Evolutionary conservation across 2,113 vertebrate genomes (phyloP), one percentile per base, ranked within the genome.

Genomic region (Triplophysa tibetana): DNA sequence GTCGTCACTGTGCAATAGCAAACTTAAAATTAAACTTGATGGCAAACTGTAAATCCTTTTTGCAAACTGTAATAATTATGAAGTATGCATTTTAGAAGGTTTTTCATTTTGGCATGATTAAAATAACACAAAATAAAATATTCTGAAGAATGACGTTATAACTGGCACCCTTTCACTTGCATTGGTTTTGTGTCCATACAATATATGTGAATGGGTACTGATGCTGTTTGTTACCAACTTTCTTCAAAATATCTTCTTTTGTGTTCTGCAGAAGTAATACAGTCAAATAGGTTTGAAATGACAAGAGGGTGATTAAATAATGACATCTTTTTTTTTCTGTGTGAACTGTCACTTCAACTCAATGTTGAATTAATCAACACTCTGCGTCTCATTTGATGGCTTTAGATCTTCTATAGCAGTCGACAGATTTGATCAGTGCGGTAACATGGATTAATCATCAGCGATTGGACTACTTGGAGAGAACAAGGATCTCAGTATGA

Each of bases 381-480:
- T 16, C 74, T 85, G 41, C 26, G 54, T 79, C 70, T 75, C 63
- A 84, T 67, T 81, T 68, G 64, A 66, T 70, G 21, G 33, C 81
- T 80, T 54, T 43, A 70, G 23, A 33, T 85, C 78, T 65, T 24
- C 81, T 79, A 56, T 29, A 82, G 70, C 70, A 68, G 80, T 75
- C 78, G 60, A 85, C 84, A 83, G 69, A 81, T 86, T 88, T 86
- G 78, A 82, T 82, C 77, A 68, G 48, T 64, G 17, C 45, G 52
- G 82, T 87, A 85, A 89, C 88, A 90, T 85, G 85, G 88, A 89
- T 89, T 89, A 84, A 86, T 80, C 50, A 77, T 81, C 54, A 24
- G 64, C 54, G 87, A 91, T 90, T 90, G 80, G 87, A 91, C 92
- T 91, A 90, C 79, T 56, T 82, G 78, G 77, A 86, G 80, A 90